A percentile compares a stretch with the other conserved stretches of the same genome.
phyloP scores from a whole-genome alignment of 2,113 vertebrate genomes.

The Sula dactylatra region DNA sequence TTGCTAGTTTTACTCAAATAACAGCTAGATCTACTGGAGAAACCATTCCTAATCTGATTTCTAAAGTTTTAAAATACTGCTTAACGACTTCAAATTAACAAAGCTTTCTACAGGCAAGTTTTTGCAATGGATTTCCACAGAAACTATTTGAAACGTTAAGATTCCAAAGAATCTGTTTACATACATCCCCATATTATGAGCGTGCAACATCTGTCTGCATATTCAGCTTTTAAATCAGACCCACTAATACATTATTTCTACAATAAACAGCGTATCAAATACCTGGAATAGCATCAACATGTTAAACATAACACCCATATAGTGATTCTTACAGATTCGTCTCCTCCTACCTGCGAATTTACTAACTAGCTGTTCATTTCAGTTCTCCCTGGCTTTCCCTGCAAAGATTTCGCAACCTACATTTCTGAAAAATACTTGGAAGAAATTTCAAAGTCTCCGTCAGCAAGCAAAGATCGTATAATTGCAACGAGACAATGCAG shows the following conservation, averaged over 20 bases:
- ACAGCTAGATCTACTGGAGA: background rate
- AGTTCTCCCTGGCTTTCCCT: background rate
- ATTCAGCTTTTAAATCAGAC: background rate
- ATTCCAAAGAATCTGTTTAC: background rate
- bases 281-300: background rate
- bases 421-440: background rate
- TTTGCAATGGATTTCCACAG: background rate
- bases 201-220: background rate
- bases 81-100: background rate
- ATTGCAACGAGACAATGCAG: background rate
- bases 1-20: background rate
- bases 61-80: background rate
- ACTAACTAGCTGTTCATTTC: background rate
- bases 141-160: background rate
- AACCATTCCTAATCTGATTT: background rate
- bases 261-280: background rate
- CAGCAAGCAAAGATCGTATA: background rate
- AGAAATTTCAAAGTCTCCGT: background rate
- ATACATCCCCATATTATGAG: fast-evolving
- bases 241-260: background rate
- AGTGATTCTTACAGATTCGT: background rate
- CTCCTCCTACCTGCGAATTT: background rate
- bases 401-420: background rate
- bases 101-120: background rate
- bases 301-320: background rate